A percentile compares a stretch with the other conserved stretches of the same genome.
phyloP scores from a whole-genome alignment of 1,140 invertebrate genomes.

The Solenopsis fugax region DNA sequence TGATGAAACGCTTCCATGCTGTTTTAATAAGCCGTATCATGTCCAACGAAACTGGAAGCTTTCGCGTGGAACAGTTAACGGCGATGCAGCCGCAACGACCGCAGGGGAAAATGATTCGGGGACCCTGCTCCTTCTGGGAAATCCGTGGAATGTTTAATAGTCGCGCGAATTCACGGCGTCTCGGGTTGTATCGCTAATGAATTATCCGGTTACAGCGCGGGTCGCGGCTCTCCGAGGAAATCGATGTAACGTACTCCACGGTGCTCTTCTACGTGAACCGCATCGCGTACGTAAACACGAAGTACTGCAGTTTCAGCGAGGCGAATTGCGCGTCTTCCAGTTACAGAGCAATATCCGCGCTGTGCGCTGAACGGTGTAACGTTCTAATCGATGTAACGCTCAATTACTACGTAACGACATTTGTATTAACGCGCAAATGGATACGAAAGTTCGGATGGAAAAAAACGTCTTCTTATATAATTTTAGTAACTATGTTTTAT shows the following conservation, averaged over 20 bases:
- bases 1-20: neutral
- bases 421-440: neutral
- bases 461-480: no score
- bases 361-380: neutral
- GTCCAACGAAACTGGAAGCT: conserved; percentile 39
- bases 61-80: conserved; percentile 16
- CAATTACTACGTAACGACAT: conserved; percentile 17
- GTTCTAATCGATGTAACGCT: conserved; percentile 24
- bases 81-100: conserved; percentile 1
- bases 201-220: conserved; percentile 59
- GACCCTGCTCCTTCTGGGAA: conserved; percentile 30
- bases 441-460: neutral
- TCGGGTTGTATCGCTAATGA: conserved; percentile 64
- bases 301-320: conserved; percentile 38
- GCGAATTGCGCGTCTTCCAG: conserved; percentile 38
- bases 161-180: conserved; percentile 43
- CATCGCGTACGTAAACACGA: conserved; percentile 57
- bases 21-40: conserved; percentile 24
- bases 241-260: conserved; percentile 50
- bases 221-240: conserved; percentile 63
- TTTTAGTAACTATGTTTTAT: no score
- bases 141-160: conserved; percentile 54
- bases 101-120: conserved; percentile 55
- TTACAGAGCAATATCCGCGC: conserved; percentile 14
- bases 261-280: conserved; percentile 48